Conservation (phyloP, 2,113 vertebrate species). For the Sebastes fasciatus region DNA sequence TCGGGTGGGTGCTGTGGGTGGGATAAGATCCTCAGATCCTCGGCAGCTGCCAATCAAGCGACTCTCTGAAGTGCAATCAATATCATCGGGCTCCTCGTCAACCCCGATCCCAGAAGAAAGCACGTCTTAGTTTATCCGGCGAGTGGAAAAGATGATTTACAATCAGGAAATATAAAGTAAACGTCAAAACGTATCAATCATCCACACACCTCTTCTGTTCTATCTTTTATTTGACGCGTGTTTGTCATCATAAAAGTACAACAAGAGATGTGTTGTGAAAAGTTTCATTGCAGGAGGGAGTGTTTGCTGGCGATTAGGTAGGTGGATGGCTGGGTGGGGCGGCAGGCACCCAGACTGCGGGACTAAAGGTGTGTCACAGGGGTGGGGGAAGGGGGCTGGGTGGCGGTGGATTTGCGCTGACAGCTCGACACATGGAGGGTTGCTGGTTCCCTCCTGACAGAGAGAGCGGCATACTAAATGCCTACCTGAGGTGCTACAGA, state of each 20-base stretch:
- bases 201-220: slow-evolving; percentile 23
- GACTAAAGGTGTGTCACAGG: slow-evolving; percentile 76
- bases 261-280: slow-evolving; percentile 22
- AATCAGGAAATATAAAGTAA: slow-evolving; percentile 44
- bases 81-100: slow-evolving; percentile 62
- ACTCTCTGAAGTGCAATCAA: slow-evolving; percentile 74
- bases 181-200: slow-evolving; percentile 65
- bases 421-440: slow-evolving; percentile 77
- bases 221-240: slow-evolving; percentile 44
- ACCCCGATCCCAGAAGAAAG: slow-evolving; percentile 59
- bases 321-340: slow-evolving; percentile 17
- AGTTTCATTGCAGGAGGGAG: slow-evolving; percentile 30
- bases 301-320: slow-evolving; percentile 26
- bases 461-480: slow-evolving; percentile 79
- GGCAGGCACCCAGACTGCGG: slow-evolving; percentile 53
- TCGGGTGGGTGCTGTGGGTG: slow-evolving; percentile 43
- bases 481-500: slow-evolving; percentile 82
- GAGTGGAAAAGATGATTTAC: slow-evolving; percentile 43
- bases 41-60: slow-evolving; percentile 79
- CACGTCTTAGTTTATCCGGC: slow-evolving; percentile 51
- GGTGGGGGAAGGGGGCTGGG: slow-evolving; percentile 26
- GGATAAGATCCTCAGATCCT: slow-evolving; percentile 61
- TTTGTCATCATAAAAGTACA: slow-evolving; percentile 34
- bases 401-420: slow-evolving; percentile 62
- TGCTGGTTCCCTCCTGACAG: slow-evolving; percentile 73